Percentiles rank a stretch among this genome's conserved stretches.
Evolutionary conservation across 2,797 vertebrate genomes (phyloP).

Genomic region (Echiichthys vipera): DNA sequence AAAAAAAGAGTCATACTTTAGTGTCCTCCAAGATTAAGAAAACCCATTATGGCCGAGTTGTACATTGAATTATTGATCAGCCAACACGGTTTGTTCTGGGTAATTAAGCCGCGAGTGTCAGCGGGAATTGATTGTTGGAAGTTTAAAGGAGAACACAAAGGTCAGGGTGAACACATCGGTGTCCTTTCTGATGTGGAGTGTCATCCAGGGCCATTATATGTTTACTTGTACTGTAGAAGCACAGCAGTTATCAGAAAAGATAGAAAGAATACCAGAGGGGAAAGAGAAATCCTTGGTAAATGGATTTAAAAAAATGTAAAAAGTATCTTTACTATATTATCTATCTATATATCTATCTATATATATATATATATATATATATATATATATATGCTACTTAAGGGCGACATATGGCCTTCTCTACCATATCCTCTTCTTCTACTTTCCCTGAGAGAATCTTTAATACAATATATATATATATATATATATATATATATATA

Average conservation of each 20-base stretch:
- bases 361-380: too few relatives aligned
- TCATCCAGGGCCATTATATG: conserved; percentile 1
- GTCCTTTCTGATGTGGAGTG: conserved; percentile 4
- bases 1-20: background rate
- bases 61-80: conserved; percentile 67
- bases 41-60: conserved; percentile 36
- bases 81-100: conserved; percentile 52
- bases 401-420: background rate
- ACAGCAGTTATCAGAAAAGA: background rate
- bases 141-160: conserved; percentile 54
- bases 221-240: conserved; percentile 3
- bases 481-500: background rate
- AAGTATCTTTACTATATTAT: background rate
- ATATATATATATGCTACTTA: background rate
- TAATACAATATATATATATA: background rate
- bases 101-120: conserved; percentile 62
- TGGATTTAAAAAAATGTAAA: background rate
- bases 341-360: too few relatives aligned
- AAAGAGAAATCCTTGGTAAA: background rate
- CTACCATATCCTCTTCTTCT: background rate
- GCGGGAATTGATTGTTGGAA: conserved; percentile 57
- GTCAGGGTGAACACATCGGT: conserved; percentile 44
- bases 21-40: conserved; percentile 15
- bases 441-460: background rate
- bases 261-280: background rate